These are phyloP conservation scores for Musca vetustissima DNA, from an alignment of 1,140 invertebrate genomes.

Conservation along the genomic window DNA sequence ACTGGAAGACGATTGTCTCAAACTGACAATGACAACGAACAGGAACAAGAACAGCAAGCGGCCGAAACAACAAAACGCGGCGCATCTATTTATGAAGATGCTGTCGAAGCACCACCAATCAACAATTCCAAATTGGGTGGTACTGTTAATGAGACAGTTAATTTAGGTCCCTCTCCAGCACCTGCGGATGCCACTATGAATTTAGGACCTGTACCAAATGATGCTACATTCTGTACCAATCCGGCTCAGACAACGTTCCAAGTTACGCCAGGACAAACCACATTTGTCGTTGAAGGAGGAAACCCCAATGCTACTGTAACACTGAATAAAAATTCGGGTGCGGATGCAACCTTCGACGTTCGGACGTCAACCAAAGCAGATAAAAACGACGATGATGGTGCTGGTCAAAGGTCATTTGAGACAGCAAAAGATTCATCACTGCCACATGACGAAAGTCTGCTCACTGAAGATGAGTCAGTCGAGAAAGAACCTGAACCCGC, in stretches of 20 bases:
- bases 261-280: slow-evolving; percentile 25
- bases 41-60: background rate
- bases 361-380: background rate
- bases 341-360: slow-evolving; percentile 36
- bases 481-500: slow-evolving; percentile 21
- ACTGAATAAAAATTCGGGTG: slow-evolving; percentile 16
- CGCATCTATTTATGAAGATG: slow-evolving; percentile 47
- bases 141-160: slow-evolving; percentile 22
- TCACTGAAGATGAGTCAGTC: slow-evolving; percentile 50
- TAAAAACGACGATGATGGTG: slow-evolving; percentile 1
- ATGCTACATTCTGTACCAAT: slow-evolving; percentile 29
- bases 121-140: slow-evolving; percentile 1
- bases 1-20: slow-evolving; percentile 2
- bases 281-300: slow-evolving; percentile 29
- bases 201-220: background rate
- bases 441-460: slow-evolving; percentile 35
- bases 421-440: slow-evolving; percentile 35
- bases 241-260: slow-evolving; percentile 26
- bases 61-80: background rate
- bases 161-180: slow-evolving; percentile 2
- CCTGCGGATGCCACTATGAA: slow-evolving; percentile 27
- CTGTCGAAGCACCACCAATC: slow-evolving; percentile 35
- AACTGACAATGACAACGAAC: background rate
- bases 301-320: slow-evolving; percentile 31
- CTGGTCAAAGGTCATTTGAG: slow-evolving; percentile 31